Base-by-base conservation (phyloP, 2,888 invertebrate genomes). In the Calameuta idolon region DNA sequence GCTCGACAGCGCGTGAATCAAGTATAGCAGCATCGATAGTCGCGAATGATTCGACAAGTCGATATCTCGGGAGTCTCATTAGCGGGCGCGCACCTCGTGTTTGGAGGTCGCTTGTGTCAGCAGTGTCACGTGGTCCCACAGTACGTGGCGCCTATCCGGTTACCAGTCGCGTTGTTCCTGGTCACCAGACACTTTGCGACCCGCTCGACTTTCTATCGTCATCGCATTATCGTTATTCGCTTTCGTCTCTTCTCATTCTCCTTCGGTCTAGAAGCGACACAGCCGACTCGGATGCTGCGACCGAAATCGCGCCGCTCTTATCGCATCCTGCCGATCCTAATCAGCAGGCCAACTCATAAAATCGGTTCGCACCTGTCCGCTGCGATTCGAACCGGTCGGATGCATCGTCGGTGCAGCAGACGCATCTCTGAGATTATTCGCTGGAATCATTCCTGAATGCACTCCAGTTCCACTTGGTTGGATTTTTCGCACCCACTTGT, bases 61-160 rank as follows among this genome's bases (percentile, higher is more conserved):
- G 80, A 81, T 81, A 80, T 77, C 69, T 77, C 69, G 75, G 71
- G 33, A 73, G 79, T 81, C 77, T 81, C 80, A 79, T 81, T 40
- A 40, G 15, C 81, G 81, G 79, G 12, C 35, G 12, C 35, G 35
- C 76, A 40, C 34, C 33, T 78, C 80, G 75, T 77, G 69, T 71
- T 75, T 74, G 79, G 40, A 69, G 71, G 68, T 34, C 71, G 31
- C 15, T 15, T 33, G 71, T 30, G 71, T 71, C 71, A 71, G n/a
- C 68, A 74, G 80, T 81, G 81, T 84, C 81, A 35, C 80, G 76
- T 81, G 79, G 82, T 81, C 80, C 82, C 83, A 84, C 83, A 84
- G 40, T 40, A 40, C 83, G 82, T 79, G 40, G 83, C 80, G 79
- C 76, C 78, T 81, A 81, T 83, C 81, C 76, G 79, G 78, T 83